Evolutionary conservation across 35 echinoderm and acorn worm species (phyloP).

Genomic region (Amphiura filiformis): DNA sequence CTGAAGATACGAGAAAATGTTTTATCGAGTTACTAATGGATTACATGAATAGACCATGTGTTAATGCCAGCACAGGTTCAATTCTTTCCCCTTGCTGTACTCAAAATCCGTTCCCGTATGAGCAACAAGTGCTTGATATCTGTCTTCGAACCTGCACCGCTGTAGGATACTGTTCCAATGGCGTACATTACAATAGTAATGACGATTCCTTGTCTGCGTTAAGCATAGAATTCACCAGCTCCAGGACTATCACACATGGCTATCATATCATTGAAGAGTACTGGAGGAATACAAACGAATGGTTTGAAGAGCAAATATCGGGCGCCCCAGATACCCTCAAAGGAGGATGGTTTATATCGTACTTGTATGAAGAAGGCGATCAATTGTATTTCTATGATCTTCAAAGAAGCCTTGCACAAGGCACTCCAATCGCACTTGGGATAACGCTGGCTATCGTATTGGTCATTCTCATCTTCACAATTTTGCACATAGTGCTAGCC

Average conservation of each 20-base stretch:
- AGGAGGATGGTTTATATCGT: conserved; percentile 44
- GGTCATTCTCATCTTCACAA: conserved; percentile 20
- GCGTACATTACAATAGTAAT: conserved; percentile 6
- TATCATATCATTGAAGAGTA: conserved; percentile 55
- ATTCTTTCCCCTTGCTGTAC: conserved; percentile 55
- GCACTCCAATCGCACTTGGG: conserved; percentile 10
- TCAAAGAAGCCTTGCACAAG: conserved; percentile 18
- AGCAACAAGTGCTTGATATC: conserved; percentile 27
- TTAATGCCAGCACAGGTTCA: neutral
- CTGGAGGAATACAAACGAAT: conserved; percentile 48
- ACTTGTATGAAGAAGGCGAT: too few relatives aligned
- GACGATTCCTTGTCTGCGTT: conserved; percentile 32
- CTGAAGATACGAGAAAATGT: neutral
- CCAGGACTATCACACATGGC: neutral
- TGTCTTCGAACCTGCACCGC: conserved; percentile 23
- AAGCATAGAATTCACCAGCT: conserved; percentile 34
- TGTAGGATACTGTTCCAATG: neutral
- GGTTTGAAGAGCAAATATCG: conserved; percentile 31
- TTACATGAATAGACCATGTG: conserved; percentile 1
- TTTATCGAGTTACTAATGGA: conserved; percentile 33
- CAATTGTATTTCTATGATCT: conserved; percentile 74
- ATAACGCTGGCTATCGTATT: conserved; percentile 20
- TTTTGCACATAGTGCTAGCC: conserved; percentile 3
- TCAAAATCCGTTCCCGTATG: conserved; percentile 33
- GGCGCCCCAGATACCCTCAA: conserved; percentile 50